Evolutionary conservation across 2,797 vertebrate genomes (phyloP).

Genomic region (Nannoperca australis): DNA sequence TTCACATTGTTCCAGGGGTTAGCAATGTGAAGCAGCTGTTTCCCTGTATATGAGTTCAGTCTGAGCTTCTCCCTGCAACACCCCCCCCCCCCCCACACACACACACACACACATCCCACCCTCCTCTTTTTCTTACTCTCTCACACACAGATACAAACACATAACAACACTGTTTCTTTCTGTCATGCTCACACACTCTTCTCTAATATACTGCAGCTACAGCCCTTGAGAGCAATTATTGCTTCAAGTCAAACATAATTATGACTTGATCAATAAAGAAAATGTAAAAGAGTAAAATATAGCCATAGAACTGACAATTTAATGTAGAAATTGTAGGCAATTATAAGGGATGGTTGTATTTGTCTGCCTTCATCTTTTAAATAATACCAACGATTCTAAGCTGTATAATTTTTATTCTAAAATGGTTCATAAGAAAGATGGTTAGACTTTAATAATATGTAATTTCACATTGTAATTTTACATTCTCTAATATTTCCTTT

Average conservation of each 20-base stretch:
- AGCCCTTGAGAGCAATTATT: constrained; percentile 42
- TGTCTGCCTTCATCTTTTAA: constrained; percentile 1
- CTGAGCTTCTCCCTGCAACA: constrained; percentile 47
- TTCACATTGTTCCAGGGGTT: constrained; percentile 84
- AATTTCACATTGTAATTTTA: not conserved
- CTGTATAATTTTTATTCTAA: not conserved
- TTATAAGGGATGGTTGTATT: not conserved
- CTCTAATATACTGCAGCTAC: constrained; percentile 27
- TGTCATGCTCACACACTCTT: constrained; percentile 26
- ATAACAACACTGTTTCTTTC: constrained; percentile 35
- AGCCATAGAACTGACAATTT: not conserved
- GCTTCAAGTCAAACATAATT: constrained; percentile 56
- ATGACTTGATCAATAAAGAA: constrained; percentile 39
- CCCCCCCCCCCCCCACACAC: not conserved
- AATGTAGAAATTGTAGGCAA: not conserved
- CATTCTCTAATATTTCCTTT: not conserved
- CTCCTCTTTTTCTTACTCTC: constrained; percentile 5
- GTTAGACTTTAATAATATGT: not conserved
- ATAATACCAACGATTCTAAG: not conserved
- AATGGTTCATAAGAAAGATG: not conserved
- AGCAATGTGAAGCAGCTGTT: constrained; percentile 85
- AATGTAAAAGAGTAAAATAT: constrained; percentile 9
- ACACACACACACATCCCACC: constrained; percentile 32
- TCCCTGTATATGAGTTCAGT: constrained; percentile 78
- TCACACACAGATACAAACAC: constrained; percentile 35